Conservation (phyloP, 2,888 invertebrate species). For the Euzophera pinguis region DNA sequence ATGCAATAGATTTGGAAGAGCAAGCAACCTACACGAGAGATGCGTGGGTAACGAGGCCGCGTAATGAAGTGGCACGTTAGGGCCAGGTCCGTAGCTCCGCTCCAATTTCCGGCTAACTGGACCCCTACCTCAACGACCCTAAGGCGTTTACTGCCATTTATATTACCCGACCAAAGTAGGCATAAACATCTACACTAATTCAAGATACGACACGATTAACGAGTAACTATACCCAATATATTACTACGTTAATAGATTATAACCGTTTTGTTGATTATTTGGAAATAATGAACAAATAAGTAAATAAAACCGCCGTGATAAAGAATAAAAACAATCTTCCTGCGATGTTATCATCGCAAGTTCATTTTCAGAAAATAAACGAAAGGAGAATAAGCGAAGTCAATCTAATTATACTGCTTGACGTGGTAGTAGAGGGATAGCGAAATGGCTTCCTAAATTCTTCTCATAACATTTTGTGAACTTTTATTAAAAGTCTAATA, state of each 20-base stretch:
- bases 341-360: constrained; percentile 44
- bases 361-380: constrained; percentile 59
- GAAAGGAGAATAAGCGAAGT: constrained; percentile 59
- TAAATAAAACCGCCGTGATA: not conserved
- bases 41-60: constrained; percentile 55
- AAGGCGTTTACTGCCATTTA: constrained; percentile 43
- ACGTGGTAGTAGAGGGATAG: constrained; percentile 57
- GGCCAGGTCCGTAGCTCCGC: constrained; percentile 51
- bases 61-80: constrained; percentile 68
- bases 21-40: constrained; percentile 20
- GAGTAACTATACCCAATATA: not conserved
- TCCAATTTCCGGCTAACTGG: constrained; percentile 64
- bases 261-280: not conserved
- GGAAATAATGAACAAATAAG: not conserved
- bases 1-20: not conserved
- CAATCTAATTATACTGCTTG: constrained; percentile 64
- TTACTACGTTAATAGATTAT: not conserved
- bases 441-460: constrained; percentile 62
- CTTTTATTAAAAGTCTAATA: constrained; percentile 27
- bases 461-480: constrained; percentile 43
- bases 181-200: constrained; percentile 29
- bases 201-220: constrained; percentile 22
- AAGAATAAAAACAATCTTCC: constrained; percentile 33
- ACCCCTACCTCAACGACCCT: constrained; percentile 55
- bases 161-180: constrained; percentile 31